Base-by-base conservation (phyloP, 2,797 vertebrate species). In the Gymnopithys bicolor region DNA sequence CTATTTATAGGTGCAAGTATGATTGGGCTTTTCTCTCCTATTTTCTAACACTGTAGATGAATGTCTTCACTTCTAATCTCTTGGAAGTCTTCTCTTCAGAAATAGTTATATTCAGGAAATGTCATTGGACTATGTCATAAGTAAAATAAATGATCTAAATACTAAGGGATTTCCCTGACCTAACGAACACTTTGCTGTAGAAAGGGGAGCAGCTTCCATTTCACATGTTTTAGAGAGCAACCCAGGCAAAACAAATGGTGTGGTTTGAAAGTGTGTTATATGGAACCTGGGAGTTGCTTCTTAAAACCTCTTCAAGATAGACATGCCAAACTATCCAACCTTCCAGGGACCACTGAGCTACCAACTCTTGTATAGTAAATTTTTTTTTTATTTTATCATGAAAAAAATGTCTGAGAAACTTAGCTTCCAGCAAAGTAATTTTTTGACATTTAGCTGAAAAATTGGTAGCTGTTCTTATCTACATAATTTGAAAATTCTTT, bases 361-460 rank as follows among this genome's bases (percentile, higher is more conserved):
- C 28, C 58, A 75, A 4, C 45, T 80, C 18, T 30, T 62, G 33
- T 69, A 32, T 39, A 76, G 43, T 81, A n/a, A 62, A 55, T 86
- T 90, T 91, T 71, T 71, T 53, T 69, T 77, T 33, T 53, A 55
- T 60, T 78, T 79, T 73, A 27, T 81, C 60, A 88, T 12, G 3
- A 71, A 86, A 92, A 86, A 86, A 89, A 75, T 66, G 25, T 24
- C 58, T 74, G 22, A 71, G 66, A 75, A 96, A 43, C 46, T 53
- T 87, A 81, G 67, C 41, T 91, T 83, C 13, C 30, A 84, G 35
- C 33, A 78, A 84, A 91, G 39, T 39, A 0, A 1, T 2, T 37
- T 80, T 93, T 75, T 91, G 69, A 88, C 66, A 62, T 86, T 90
- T 67, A 84, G 23, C 35, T 69, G 35, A 92, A 84, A 94, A 92